Base-by-base conservation (phyloP, 1,140 invertebrate genomes). In the Campoletis sonorensis region DNA sequence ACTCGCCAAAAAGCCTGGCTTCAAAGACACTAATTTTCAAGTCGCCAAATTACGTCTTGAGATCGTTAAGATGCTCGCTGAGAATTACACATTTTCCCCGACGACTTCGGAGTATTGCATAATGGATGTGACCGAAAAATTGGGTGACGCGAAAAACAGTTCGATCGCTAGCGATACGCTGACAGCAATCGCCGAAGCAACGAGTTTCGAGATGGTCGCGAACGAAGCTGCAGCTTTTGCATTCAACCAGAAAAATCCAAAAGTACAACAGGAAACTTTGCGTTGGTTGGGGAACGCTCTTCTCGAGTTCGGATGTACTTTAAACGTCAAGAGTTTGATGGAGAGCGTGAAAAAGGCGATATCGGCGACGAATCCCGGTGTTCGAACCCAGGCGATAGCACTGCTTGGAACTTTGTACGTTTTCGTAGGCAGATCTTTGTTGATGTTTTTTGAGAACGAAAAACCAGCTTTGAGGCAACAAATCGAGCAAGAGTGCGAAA, bases 1-100 rank as follows among this genome's bases (percentile, higher is more conserved):
- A 7, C 86, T 98, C 15, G 95, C 94, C 79, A 97, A 96, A 85
- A 98, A 98, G 89, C 97, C 98, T 0, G 98, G 98, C 5, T 93
- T 98, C 0, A 98, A 97, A 87, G 98, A 98, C 85, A 98, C 95
- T 75, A 98, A 98, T 91, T 97, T 98, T 82, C 97, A 98, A 93
- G 97, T 98, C 15, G 90, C 98, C n/a, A 98, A 98, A 89, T 91
- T 95, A 2, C 95, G 96, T 84, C 88, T 98, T 13, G 97, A 98
- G 83, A 93, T 95, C 15, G 93, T 98, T 10, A 95, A 96, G 85
- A 93, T 94, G 80, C 92, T 98, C 21, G 95, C 96, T 0, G 95
- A 97, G 88, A 96, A 95, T 86, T 95, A 95, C 85, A 92, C 94
- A 1, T 93, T 97, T 84, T 95, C 96, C 1, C 94, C 92, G 92